These are phyloP conservation scores for Cynaeus angustus DNA, from an alignment of 2,888 invertebrate species.

Conservation along the genomic window DNA sequence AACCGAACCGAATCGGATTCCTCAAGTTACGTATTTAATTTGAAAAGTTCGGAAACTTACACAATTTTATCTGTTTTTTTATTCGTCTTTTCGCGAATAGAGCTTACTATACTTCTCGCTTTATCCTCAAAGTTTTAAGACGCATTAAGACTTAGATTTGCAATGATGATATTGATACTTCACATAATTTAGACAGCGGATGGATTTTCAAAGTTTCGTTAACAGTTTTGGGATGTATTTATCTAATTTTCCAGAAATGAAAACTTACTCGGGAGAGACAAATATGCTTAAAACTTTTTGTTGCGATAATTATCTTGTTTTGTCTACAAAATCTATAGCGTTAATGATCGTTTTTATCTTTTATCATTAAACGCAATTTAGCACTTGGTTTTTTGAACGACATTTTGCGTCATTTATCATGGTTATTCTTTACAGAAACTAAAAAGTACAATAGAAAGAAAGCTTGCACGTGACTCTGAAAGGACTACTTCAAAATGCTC, in stretches of 20 bases:
- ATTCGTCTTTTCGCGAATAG: not conserved
- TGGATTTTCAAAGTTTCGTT: too few species aligned
- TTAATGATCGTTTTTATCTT: too few species aligned
- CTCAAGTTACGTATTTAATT: constrained; percentile 38
- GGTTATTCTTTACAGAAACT: constrained; percentile 12
- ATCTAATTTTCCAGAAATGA: too few species aligned
- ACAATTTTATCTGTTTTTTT: constrained; percentile 28
- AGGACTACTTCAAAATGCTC: not conserved
- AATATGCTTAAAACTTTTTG: too few species aligned
- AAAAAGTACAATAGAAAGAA: not conserved
- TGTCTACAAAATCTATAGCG: too few species aligned
- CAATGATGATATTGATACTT: constrained; percentile 1
- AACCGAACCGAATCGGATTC: constrained; percentile 29
- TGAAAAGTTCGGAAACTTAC: constrained; percentile 41
- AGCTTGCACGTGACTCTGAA: constrained; percentile 1
- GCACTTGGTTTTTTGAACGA: not conserved
- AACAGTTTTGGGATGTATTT: too few species aligned
- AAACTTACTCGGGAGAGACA: too few species aligned
- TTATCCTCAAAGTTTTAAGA: constrained; percentile 6
- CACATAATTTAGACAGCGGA: not conserved
- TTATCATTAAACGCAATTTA: constrained; percentile 1
- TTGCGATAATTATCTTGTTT: too few species aligned
- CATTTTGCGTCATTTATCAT: constrained; percentile 11
- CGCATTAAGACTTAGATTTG: not conserved
- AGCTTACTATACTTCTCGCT: constrained; percentile 2